Evolutionary conservation across 2,113 vertebrate genomes (phyloP).

Genomic region (Ictalurus punctatus): DNA sequence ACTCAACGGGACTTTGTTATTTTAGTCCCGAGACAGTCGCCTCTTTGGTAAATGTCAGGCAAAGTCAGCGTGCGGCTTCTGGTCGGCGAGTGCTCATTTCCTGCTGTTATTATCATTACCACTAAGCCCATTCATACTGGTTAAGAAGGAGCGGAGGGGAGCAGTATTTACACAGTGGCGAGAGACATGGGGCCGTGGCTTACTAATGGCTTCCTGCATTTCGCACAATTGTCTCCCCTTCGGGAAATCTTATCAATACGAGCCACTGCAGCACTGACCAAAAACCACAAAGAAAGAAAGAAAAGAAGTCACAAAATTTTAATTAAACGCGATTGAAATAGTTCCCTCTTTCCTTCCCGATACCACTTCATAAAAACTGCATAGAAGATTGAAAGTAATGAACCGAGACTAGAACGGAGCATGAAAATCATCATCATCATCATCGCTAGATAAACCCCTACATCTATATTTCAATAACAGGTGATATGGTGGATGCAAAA

Average conservation of each 20-base stretch:
- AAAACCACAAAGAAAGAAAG: conserved; percentile 34
- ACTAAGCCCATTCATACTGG: conserved; percentile 61
- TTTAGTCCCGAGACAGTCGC: conserved; percentile 7
- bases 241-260: conserved; percentile 71
- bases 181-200: conserved; percentile 67
- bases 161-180: conserved; percentile 70
- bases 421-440: neutral
- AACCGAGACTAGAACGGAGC: conserved; percentile 1
- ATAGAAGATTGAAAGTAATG: neutral
- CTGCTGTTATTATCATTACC: conserved; percentile 67
- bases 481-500: neutral
- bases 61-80: conserved; percentile 60
- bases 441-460: neutral
- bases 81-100: conserved; percentile 64
- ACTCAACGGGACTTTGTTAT: conserved; percentile 6
- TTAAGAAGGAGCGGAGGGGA: conserved; percentile 39
- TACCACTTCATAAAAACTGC: neutral
- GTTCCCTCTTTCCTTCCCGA: neutral
- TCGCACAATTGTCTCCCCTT: conserved; percentile 76
- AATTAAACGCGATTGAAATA: conserved; percentile 56
- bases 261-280: conserved; percentile 49
- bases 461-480: neutral
- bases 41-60: conserved; percentile 51
- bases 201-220: conserved; percentile 79
- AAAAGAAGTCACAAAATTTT: conserved; percentile 44